Evolutionary conservation across 2,113 vertebrate species (phyloP), one percentile per base, ranked within the genome.

Genomic region (Oxyura jamaicensis): DNA sequence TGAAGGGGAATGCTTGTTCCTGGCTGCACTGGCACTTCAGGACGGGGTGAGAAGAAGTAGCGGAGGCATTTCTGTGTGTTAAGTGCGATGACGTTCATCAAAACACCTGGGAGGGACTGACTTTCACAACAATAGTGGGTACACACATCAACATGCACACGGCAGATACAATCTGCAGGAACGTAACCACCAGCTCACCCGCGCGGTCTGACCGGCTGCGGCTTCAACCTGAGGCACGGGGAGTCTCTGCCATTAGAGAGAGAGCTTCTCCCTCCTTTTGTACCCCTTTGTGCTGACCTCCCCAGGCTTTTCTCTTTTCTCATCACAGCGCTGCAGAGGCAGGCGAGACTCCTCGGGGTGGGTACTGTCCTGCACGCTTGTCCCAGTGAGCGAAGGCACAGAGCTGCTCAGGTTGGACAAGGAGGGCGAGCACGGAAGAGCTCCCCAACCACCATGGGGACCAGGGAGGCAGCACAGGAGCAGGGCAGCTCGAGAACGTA

Each of bases 381-480:
- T 60, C 93, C 90, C 93, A 79, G 80, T 23, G 21, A 78, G 36
- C 41, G 80, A 95, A 96, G 92, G 92, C 90, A 86, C 89, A 39
- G 86, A 67, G 46, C 46, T 22, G 31, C 19, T 92, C 67, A 8
- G 73, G 46, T 8, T 3, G 5, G 46, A 52, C 6, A 6, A 60
- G 0, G 2, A 44, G 18, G 20, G 42, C 6, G 33, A 77, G 67
- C 63, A 16, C 72, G 56, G 83, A 86, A 4, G 83, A 33, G 39
- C 71, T 73, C 19, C 26, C 53, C 36, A 36, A 20, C 63, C 88
- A 41, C 82, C 59, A 3, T 0, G 0, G 60, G 68, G 50, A 14
- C 48, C 52, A 31, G 31, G 66, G 88, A 86, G 0, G 0, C 26
- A 48, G 22, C 39, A 56, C 50, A 36, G 42, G 42, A 29, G 13